Percentiles rank a stretch among this genome's conserved stretches.
These are phyloP conservation scores for Theonella swinhoei DNA, from an alignment of 37 sponge, comb jelly and placozoan genomes.

Conservation along the genomic window DNA sequence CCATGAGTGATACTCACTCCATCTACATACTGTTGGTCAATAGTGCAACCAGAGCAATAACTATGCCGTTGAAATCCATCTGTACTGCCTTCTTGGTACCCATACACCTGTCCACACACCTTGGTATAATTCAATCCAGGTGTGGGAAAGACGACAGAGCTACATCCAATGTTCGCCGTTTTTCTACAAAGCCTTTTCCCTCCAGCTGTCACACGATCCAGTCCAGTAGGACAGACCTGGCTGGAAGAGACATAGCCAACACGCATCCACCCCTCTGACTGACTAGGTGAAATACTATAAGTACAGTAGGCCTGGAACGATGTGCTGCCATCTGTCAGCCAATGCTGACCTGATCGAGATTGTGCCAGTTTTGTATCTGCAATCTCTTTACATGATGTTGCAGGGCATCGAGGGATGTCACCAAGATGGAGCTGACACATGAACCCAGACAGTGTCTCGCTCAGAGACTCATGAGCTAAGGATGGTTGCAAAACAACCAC, in stretches of 20 bases:
- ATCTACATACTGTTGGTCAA: slow-evolving; percentile 35
- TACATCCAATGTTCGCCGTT: background rate
- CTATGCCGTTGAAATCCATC: slow-evolving; percentile 1
- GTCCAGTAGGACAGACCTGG: slow-evolving; percentile 24
- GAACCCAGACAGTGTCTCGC: too few species aligned
- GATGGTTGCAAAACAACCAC: too few species aligned
- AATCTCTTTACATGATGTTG: too few species aligned
- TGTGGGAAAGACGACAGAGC: background rate
- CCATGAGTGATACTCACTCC: slow-evolving; percentile 43
- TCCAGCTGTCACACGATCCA: background rate
- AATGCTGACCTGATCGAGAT: too few species aligned
- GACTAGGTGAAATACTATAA: too few species aligned
- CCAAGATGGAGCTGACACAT: too few species aligned
- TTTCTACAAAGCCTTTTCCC: slow-evolving; percentile 12
- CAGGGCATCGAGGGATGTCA: too few species aligned
- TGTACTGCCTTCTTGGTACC: slow-evolving; percentile 4
- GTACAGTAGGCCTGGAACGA: too few species aligned
- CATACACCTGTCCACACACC: slow-evolving; percentile 28
- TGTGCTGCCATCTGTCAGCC: too few species aligned
- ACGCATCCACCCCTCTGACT: slow-evolving; percentile 23
- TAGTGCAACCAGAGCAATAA: background rate
- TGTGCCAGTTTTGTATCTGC: too few species aligned
- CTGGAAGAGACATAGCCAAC: background rate
- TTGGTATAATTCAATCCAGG: background rate
- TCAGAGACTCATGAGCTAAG: too few species aligned